A percentile compares a stretch with the other conserved stretches of the same genome.
Conservation (phyloP, 2,797 vertebrate species). For the Pipistrellus kuhlii region DNA sequence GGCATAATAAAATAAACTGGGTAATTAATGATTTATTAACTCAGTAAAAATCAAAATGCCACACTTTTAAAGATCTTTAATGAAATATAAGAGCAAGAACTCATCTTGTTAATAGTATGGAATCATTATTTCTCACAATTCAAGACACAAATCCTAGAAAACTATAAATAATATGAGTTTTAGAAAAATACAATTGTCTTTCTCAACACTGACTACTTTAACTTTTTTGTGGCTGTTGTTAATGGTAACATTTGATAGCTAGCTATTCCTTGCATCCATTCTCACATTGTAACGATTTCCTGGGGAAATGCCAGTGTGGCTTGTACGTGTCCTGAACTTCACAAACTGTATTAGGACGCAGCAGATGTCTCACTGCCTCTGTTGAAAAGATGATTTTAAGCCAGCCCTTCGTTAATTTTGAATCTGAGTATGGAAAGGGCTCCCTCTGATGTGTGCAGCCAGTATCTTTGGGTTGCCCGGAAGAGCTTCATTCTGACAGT, state of each 20-base stretch:
- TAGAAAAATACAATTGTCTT: conserved; percentile 13
- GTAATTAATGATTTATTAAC: neutral
- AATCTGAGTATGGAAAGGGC: conserved; percentile 34
- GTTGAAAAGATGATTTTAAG: conserved; percentile 59
- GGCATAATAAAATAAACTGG: conserved; percentile 6
- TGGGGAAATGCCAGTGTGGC: neutral
- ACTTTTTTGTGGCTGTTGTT: neutral
- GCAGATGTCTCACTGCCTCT: conserved; percentile 28
- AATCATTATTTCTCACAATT: conserved; percentile 39
- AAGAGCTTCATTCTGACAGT: conserved; percentile 68
- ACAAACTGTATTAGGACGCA: conserved; percentile 47
- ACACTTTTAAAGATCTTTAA: neutral
- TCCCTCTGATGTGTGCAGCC: conserved; percentile 3
- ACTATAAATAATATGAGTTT: conserved; percentile 24
- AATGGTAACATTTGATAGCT: neutral
- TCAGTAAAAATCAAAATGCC: conserved; percentile 13
- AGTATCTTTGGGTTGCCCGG: conserved; percentile 61
- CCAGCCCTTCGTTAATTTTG: conserved; percentile 60
- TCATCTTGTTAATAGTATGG: neutral
- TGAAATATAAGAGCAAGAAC: conserved; percentile 32
- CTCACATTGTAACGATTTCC: conserved; percentile 39
- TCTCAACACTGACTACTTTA: neutral
- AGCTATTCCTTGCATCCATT: neutral
- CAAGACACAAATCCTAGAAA: conserved; percentile 34
- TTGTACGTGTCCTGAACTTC: conserved; percentile 30